A percentile compares a stretch with the other conserved stretches of the same genome.
Evolutionary conservation across 2,113 vertebrate genomes (phyloP).

Genomic region (Nothoprocta pentlandii): DNA sequence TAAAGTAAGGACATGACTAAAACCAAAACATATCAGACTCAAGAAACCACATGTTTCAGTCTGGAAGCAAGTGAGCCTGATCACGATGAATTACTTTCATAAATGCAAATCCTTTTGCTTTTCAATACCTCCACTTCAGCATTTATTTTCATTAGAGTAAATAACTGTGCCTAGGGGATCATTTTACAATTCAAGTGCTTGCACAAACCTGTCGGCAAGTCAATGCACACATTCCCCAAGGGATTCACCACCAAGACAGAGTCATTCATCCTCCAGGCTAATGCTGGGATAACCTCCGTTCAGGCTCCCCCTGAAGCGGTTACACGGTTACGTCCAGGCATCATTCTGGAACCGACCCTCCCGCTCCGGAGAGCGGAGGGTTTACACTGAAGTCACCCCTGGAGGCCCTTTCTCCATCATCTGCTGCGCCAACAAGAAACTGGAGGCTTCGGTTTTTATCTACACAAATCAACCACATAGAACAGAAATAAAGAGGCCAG

Average conservation of each 20-base stretch:
- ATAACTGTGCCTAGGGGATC: not conserved
- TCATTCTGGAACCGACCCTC: rapidly evolving
- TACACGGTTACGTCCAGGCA: not conserved
- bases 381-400: rapidly evolving
- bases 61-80: not conserved
- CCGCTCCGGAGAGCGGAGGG: not conserved
- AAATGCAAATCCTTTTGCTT: not conserved
- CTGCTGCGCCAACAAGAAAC: not conserved
- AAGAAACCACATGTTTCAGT: not conserved
- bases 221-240: not conserved
- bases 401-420: not conserved
- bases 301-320: not conserved
- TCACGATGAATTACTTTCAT: not conserved
- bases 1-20: not conserved
- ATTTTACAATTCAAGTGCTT: not conserved
- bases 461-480: no score
- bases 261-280: not conserved
- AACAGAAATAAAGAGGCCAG: not conserved
- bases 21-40: not conserved
- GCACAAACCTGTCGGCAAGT: not conserved
- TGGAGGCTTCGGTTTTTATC: rapidly evolving
- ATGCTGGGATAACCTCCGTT: not conserved
- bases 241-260: constrained; percentile 5
- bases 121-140: not conserved
- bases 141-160: not conserved